Conservation (phyloP, 2,113 vertebrate genomes). For the Panthera leo region DNA sequence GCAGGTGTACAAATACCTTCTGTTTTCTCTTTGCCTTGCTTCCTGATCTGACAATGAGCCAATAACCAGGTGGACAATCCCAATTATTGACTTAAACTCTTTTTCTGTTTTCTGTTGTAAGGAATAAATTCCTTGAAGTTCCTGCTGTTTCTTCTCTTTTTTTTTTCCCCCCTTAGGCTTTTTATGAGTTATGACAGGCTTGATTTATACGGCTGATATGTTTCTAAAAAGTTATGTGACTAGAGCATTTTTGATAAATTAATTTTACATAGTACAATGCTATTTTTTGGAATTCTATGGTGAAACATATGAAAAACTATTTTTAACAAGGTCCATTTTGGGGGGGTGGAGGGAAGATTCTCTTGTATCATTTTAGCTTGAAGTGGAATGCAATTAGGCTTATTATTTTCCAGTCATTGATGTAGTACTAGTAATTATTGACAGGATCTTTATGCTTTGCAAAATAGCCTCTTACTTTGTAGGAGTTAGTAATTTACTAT, state of each 20-base stretch:
- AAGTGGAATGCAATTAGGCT: neutral
- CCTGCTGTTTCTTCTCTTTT: neutral
- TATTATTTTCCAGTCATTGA: neutral
- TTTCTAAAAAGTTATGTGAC: neutral
- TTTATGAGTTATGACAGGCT: neutral
- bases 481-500: neutral
- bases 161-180: neutral
- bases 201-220: neutral
- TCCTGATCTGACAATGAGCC: neutral
- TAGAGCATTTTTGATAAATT: neutral
- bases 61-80: neutral
- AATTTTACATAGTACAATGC: neutral
- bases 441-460: constrained; percentile 6
- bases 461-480: constrained; percentile 5
- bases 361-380: constrained; percentile 1
- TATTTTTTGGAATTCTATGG: neutral
- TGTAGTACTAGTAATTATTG: neutral
- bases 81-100: neutral
- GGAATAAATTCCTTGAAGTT: neutral
- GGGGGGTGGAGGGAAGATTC: too few species aligned
- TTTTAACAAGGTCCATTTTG: neutral
- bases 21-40: neutral
- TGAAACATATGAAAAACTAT: neutral
- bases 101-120: neutral
- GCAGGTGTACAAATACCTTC: neutral